Evolutionary conservation across 2,888 invertebrate species (phyloP).

Genomic region (Poecilobothrus nobilitatus): DNA sequence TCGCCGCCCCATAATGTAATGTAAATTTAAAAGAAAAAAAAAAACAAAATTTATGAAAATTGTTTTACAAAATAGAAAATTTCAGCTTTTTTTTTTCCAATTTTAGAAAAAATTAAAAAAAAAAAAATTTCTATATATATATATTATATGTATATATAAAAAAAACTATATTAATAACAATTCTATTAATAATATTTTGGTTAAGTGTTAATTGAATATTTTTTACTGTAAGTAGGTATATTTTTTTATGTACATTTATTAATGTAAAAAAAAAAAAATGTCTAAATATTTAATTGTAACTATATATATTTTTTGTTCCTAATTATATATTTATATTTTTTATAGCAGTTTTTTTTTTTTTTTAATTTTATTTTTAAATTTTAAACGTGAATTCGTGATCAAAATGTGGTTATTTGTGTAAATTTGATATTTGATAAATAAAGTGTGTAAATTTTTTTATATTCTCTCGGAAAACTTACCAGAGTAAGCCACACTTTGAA

Average conservation of each 20-base stretch:
- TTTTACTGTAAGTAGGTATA: neutral
- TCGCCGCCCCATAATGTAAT: no score
- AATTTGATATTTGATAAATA: neutral
- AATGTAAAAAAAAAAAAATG: neutral
- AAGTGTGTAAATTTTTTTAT: neutral
- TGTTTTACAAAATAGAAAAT: no score
- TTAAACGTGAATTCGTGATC: neutral
- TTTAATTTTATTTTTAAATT: neutral
- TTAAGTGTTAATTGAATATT: neutral
- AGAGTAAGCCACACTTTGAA: constrained; percentile 93
- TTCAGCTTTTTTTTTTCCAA: no score
- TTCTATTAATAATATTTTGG: neutral
- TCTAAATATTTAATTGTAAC: neutral
- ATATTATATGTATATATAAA: no score
- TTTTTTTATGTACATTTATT: neutral
- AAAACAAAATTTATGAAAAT: no score
- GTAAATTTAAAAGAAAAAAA: no score
- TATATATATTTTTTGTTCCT: neutral
- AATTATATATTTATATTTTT: no score
- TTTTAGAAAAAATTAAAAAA: no score
- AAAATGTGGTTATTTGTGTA: neutral
- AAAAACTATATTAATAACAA: no score
- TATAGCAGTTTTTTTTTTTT: neutral
- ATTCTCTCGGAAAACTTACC: constrained; percentile 56
- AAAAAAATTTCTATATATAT: no score